Evolutionary conservation across 1,140 invertebrate species (phyloP).

Genomic region (Caenorhabditis briggsae): DNA sequence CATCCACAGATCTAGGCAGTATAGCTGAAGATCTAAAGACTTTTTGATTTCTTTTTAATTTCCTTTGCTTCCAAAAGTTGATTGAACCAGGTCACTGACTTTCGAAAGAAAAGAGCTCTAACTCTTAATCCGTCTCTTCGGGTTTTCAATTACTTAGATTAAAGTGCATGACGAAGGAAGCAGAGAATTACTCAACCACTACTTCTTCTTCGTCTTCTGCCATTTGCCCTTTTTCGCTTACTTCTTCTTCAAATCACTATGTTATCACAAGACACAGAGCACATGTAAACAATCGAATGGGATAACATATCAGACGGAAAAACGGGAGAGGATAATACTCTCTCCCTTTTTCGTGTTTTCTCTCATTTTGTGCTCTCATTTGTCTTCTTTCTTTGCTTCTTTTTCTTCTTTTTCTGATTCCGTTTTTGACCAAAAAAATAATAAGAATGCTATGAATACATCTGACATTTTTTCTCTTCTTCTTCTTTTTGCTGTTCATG

Average conservation of each 20-base stretch:
- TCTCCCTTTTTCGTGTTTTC: not conserved
- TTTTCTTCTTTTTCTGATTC: slow-evolving; percentile 9
- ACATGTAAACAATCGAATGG: slow-evolving; percentile 40
- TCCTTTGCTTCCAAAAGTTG: not conserved
- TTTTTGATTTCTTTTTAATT: too few relatives aligned
- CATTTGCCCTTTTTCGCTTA: slow-evolving; percentile 1
- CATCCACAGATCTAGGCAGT: too few relatives aligned
- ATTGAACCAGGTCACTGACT: not conserved
- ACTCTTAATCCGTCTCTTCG: slow-evolving; percentile 5
- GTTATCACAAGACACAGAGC: slow-evolving; percentile 31
- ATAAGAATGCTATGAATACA: slow-evolving; percentile 56
- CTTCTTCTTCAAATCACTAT: slow-evolving; percentile 6
- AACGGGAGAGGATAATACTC: not conserved
- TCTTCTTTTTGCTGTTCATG: not conserved
- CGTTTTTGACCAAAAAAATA: slow-evolving; percentile 18
- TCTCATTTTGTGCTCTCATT: slow-evolving; percentile 33
- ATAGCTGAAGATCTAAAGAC: too few relatives aligned
- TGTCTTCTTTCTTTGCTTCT: slow-evolving; percentile 28
- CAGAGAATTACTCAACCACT: not conserved
- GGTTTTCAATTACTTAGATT: slow-evolving; percentile 30
- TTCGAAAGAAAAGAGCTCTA: not conserved
- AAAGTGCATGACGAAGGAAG: slow-evolving; percentile 21
- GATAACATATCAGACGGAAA: slow-evolving; percentile 1
- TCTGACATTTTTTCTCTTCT: slow-evolving; percentile 14
- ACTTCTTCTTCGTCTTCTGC: not conserved